phyloP scores from a whole-genome alignment of 2,888 invertebrate genomes.

The Drosophila nr. perissopoda region DNA sequence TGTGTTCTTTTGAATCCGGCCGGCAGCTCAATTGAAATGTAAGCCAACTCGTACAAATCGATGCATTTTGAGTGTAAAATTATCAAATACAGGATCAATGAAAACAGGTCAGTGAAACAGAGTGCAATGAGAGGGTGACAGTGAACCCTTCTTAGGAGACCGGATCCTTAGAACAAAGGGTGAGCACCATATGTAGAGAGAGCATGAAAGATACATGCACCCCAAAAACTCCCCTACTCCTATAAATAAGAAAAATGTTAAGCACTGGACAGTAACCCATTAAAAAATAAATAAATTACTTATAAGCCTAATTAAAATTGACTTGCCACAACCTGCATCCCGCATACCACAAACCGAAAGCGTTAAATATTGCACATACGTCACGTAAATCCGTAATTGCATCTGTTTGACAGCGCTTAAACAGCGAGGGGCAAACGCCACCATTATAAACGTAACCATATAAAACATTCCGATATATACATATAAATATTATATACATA shows the following conservation, averaged over 20 bases:
- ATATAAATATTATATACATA: slow-evolving; percentile 4
- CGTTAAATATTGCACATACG: slow-evolving; percentile 67
- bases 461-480: neutral
- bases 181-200: neutral
- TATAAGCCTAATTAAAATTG: neutral
- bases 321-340: neutral
- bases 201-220: neutral
- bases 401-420: slow-evolving; percentile 60
- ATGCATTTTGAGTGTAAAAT: neutral
- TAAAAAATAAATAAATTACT: neutral
- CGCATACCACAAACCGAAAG: slow-evolving; percentile 28
- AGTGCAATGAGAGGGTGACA: neutral
- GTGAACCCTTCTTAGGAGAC: neutral
- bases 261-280: neutral
- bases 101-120: neutral
- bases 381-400: slow-evolving; percentile 71
- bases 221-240: neutral
- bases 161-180: neutral
- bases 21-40: slow-evolving; percentile 72
- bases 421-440: slow-evolving; percentile 11
- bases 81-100: neutral
- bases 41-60: slow-evolving; percentile 37
- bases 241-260: neutral
- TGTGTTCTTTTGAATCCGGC: neutral
- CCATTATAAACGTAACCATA: slow-evolving; percentile 1